Percentiles rank a stretch among this genome's conserved stretches.
Evolutionary conservation across 2,113 vertebrate species (phyloP).

Genomic region (Mobula birostris): DNA sequence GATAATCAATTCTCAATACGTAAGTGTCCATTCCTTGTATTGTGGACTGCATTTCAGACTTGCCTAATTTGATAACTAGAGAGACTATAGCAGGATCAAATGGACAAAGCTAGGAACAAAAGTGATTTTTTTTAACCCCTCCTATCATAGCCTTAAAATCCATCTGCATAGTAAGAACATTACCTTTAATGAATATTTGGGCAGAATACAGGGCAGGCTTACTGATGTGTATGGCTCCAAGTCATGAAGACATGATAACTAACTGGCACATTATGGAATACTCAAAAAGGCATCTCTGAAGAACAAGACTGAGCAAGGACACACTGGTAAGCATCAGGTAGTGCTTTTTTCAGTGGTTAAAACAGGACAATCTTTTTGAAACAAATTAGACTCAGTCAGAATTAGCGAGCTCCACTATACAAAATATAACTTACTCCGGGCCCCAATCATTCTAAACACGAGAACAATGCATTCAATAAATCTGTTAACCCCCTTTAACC

Average conservation of each 20-base stretch:
- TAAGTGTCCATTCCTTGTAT: neutral
- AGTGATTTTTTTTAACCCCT: neutral
- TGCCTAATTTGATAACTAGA: neutral
- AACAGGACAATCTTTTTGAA: neutral
- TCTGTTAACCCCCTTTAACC: neutral
- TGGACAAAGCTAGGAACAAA: neutral
- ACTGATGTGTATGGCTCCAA: neutral
- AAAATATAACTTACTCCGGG: neutral
- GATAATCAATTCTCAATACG: neutral
- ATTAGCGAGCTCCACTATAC: neutral
- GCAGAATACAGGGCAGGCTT: neutral
- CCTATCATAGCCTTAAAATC: neutral
- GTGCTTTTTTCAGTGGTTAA: neutral
- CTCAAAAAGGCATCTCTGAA: neutral
- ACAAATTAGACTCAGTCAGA: neutral
- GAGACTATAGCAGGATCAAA: neutral
- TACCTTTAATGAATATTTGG: neutral
- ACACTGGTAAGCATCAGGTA: neutral
- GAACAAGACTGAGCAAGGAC: neutral
- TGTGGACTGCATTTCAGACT: too few relatives aligned
- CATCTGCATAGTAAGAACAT: neutral
- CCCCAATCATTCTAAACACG: neutral
- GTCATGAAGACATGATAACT: too few relatives aligned
- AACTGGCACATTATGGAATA: neutral
- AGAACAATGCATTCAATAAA: conserved; percentile 10